Conservation (phyloP, 2,113 vertebrate species). For the Chionodraco myersi region DNA sequence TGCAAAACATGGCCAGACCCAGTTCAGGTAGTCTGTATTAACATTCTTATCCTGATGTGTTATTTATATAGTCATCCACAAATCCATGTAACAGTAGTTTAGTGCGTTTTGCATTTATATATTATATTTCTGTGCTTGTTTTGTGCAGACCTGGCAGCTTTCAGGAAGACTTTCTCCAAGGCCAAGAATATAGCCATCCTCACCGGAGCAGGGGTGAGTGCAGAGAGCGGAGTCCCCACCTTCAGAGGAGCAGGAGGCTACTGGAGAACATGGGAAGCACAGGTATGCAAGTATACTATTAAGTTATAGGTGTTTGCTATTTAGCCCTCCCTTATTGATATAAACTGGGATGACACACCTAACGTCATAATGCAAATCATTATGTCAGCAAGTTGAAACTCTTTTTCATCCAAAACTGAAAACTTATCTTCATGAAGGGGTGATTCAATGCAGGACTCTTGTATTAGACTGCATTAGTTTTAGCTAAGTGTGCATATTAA, state of each 20-base stretch:
- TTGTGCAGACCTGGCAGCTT: constrained; percentile 87
- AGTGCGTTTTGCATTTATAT: neutral
- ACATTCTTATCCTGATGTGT: neutral
- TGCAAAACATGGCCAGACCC: constrained; percentile 78
- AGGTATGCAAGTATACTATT: constrained; percentile 64
- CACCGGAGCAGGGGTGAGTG: constrained; percentile 94
- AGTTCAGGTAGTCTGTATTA: constrained; percentile 77
- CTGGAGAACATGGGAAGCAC: constrained; percentile 96
- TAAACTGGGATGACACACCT: neutral
- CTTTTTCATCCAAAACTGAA: neutral
- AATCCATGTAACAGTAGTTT: neutral
- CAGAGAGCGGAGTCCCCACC: constrained; percentile 95
- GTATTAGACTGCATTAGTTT: neutral
- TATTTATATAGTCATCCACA: neutral
- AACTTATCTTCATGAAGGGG: neutral
- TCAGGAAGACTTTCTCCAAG: constrained; percentile 90
- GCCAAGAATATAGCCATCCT: constrained; percentile 91
- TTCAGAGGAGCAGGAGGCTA: constrained; percentile 94
- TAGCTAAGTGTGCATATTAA: neutral
- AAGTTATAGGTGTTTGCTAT: neutral
- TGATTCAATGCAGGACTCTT: neutral
- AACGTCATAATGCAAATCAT: neutral
- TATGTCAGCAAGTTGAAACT: neutral
- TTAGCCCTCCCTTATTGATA: neutral
- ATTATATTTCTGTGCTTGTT: neutral